These are phyloP conservation scores for Cheilinus undulatus DNA, from an alignment of 2,113 vertebrate species.

Conservation along the genomic window DNA sequence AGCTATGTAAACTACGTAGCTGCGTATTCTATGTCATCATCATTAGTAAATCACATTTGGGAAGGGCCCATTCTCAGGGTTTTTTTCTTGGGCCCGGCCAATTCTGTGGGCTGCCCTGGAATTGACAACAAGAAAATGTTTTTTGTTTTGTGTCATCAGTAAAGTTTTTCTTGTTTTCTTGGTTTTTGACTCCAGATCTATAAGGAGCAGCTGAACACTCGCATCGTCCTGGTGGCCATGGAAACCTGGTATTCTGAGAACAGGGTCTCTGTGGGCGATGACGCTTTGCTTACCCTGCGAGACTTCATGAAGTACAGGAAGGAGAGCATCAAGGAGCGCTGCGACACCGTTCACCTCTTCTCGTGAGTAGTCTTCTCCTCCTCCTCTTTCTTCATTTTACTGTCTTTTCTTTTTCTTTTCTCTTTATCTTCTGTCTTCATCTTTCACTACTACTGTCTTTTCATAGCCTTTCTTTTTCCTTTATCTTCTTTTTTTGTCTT, in stretches of 20 bases:
- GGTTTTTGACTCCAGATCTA: constrained; percentile 86
- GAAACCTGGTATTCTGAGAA: constrained; percentile 95
- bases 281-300: constrained; percentile 91
- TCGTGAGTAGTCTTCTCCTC: constrained; percentile 84
- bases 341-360: constrained; percentile 93
- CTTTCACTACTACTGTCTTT: too few species aligned
- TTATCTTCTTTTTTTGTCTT: background rate
- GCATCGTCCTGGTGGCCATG: constrained; percentile 96
- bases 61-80: too few species aligned
- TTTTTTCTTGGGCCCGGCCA: too few species aligned
- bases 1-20: too few species aligned
- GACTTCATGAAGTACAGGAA: constrained; percentile 95
- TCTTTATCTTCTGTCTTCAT: background rate
- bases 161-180: background rate
- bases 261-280: constrained; percentile 88
- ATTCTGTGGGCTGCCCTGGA: too few species aligned
- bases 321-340: constrained; percentile 88
- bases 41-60: too few species aligned
- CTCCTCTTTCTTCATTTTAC: background rate
- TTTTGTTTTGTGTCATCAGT: background rate
- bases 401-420: background rate
- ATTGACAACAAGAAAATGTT: background rate
- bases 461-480: background rate
- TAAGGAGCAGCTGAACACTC: constrained; percentile 97
- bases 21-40: too few species aligned